phyloP scores from a whole-genome alignment of 2,113 vertebrate genomes.

The Hippocampus zosterae region DNA sequence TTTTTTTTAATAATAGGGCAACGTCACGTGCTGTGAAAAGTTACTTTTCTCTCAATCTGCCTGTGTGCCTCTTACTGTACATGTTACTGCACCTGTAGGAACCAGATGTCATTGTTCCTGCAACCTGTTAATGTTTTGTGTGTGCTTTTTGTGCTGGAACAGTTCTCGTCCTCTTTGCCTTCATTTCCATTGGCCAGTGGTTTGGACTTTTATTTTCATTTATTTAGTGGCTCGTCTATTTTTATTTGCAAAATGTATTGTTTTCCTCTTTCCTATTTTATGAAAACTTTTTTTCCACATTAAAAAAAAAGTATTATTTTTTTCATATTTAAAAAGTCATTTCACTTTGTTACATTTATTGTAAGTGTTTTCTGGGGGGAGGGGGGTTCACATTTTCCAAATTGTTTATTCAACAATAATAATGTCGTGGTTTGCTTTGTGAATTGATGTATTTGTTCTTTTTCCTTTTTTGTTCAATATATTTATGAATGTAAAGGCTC shows the following conservation, averaged over 20 bases:
- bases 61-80: constrained; percentile 3
- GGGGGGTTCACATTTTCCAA: not conserved
- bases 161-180: not conserved
- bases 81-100: not conserved
- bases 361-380: not conserved
- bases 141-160: not conserved
- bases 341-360: not conserved
- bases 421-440: not conserved
- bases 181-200: not conserved
- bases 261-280: too few species aligned
- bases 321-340: not conserved
- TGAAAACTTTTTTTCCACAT: not conserved
- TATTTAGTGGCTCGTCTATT: not conserved
- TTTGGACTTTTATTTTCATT: not conserved
- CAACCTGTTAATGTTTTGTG: not conserved
- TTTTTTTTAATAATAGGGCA: not conserved
- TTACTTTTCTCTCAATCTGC: not conserved
- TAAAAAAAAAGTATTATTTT: not conserved
- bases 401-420: too few species aligned
- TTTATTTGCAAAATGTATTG: too few species aligned
- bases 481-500: too few species aligned
- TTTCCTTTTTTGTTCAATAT: too few species aligned
- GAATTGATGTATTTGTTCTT: not conserved
- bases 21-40: not conserved
- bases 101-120: not conserved